Percentiles rank a stretch among this genome's conserved stretches.
Conservation (phyloP, 2,113 vertebrate species). For the Lipophrys pholis region DNA sequence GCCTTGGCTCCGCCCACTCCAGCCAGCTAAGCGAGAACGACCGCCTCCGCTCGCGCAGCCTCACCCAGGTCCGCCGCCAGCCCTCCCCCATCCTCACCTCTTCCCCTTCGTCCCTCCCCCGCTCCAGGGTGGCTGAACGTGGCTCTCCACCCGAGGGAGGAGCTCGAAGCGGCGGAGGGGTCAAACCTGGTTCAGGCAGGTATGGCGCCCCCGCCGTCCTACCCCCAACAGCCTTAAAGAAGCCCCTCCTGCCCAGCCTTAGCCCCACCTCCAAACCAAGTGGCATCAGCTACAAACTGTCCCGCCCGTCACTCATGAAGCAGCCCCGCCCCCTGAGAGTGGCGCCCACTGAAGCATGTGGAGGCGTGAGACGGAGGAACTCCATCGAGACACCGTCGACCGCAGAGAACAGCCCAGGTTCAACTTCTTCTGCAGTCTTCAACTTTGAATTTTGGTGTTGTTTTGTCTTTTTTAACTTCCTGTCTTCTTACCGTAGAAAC, state of each 20-base stretch:
- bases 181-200: neutral
- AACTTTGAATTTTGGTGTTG: no score
- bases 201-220: conserved; percentile 12
- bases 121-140: conserved; percentile 24
- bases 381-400: conserved; percentile 42
- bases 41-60: conserved; percentile 91
- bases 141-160: conserved; percentile 26
- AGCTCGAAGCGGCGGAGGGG: neutral
- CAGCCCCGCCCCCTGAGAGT: conserved; percentile 73
- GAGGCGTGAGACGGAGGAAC: conserved; percentile 20
- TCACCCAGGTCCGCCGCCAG: conserved; percentile 89
- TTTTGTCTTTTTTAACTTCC: neutral
- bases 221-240: conserved; percentile 81
- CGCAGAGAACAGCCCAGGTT: conserved; percentile 62
- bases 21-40: conserved; percentile 80
- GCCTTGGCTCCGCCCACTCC: conserved; percentile 64
- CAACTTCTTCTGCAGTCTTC: neutral
- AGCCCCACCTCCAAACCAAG: conserved; percentile 73
- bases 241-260: conserved; percentile 81
- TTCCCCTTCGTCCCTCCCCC: conserved; percentile 54
- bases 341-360: conserved; percentile 26
- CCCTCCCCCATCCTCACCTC: conserved; percentile 73
- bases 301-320: conserved; percentile 88
- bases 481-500: conserved; percentile 12
- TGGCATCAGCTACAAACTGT: conserved; percentile 88